Evolutionary conservation across 2,888 invertebrate genomes (phyloP), one percentile per base, ranked within the genome.

Genomic region (Drosophila birchii): DNA sequence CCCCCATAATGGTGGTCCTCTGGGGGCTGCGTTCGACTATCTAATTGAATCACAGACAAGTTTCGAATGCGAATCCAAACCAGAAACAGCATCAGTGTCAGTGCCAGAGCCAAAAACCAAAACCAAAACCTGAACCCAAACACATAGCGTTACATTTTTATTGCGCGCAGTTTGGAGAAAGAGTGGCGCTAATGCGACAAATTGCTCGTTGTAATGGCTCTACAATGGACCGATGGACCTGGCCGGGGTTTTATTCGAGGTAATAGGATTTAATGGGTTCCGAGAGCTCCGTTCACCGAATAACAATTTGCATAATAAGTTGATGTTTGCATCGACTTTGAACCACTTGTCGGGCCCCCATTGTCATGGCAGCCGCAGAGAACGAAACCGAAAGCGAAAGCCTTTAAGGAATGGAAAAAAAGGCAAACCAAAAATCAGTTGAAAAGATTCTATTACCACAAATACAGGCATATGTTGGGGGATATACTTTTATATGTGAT

Each of bases 291-390:
- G 67, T 74, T 78, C 79, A 71, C 43, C n/a, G 75, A 80, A 84
- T 80, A 81, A 81, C 84, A 84, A 84, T 84, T 86, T 84, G 80
- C 84, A 86, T 86, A 84, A 84, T 81, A 84, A 70, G 80, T 75
- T 72, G 81, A 81, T 84, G 80, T 86, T 68, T 79, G 63, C 70
- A 76, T 74, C 67, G 53, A 55, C 57, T 66, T 66, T 51, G 34
- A 36, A 41, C 43, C 44, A 23, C 57, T 55, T 57, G 60, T 16
- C 45, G 20, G 43, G 14, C 36, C 39, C 16, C 45, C 45, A 59
- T 59, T 69, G 64, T 44, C 73, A 73, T 59, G 64, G 72, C 74
- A 78, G 76, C 58, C 78, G 74, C 73, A 67, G 56, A 54, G 41
- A 20, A 14, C 0, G 12, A 54, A 47, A 16, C 32, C 11, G 41